phyloP scores from a whole-genome alignment of 2,113 vertebrate genomes.

The Bos taurus region ARS-UCD2.0 NC_037337.1:31730501-31731000 shows the following conservation, averaged over 20 bases:
- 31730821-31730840: background rate
- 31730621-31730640: background rate
- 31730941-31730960: background rate
- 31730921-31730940: background rate
- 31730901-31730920: background rate
- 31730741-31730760: background rate
- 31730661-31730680: background rate
- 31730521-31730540: background rate
- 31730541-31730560: background rate
- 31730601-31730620: background rate
- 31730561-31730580: background rate
- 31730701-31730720: background rate
- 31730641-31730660: background rate
- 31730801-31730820: background rate
- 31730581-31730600: background rate
- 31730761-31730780: background rate
- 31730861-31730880: fast-evolving
- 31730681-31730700: background rate
- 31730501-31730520: background rate
- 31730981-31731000: background rate
- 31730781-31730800: background rate
- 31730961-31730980: background rate
- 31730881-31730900: background rate
- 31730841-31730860: background rate
- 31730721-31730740: background rate